Conservation (phyloP, 2,797 vertebrate species). For the Bovichtus diacanthus region DNA sequence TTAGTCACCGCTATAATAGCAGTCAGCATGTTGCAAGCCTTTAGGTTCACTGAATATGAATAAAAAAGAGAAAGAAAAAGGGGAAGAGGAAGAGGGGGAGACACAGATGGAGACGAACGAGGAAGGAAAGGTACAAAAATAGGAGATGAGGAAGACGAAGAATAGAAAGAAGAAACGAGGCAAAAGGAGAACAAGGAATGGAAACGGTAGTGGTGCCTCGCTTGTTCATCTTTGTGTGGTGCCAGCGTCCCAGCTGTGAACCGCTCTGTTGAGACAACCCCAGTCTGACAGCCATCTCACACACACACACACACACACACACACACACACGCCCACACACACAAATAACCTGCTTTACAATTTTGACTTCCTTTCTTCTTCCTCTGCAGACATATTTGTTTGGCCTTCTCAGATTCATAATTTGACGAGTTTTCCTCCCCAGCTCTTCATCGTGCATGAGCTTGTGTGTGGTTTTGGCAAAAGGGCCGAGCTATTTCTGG, state of each 20-base stretch:
- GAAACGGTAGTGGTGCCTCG: constrained; percentile 19
- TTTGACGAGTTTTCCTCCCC: constrained; percentile 73
- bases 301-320: constrained; percentile 21
- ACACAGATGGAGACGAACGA: constrained; percentile 17
- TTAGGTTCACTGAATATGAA: neutral
- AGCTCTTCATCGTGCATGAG: constrained; percentile 30
- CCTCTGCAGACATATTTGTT: constrained; percentile 29
- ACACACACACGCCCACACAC: constrained; percentile 11
- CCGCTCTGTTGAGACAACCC: constrained; percentile 50
- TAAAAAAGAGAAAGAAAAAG: constrained; percentile 1
- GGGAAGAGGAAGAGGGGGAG: neutral
- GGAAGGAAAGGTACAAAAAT: constrained; percentile 28
- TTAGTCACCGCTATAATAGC: neutral
- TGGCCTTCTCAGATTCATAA: constrained; percentile 53
- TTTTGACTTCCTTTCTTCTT: constrained; percentile 20
- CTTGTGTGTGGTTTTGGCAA: constrained; percentile 62
- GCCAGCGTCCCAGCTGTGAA: constrained; percentile 37
- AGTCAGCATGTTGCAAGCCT: constrained; percentile 13
- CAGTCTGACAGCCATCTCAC: constrained; percentile 57
- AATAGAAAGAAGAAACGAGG: constrained; percentile 40
- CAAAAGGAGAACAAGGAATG: constrained; percentile 40
- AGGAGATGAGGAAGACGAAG: neutral
- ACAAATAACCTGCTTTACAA: constrained; percentile 40
- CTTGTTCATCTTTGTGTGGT: constrained; percentile 25
- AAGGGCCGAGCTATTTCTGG: constrained; percentile 59